Percentiles rank a stretch among this genome's conserved stretches.
phyloP scores from a whole-genome alignment of 2,888 invertebrate species.

The Synergus itoensis region DNA sequence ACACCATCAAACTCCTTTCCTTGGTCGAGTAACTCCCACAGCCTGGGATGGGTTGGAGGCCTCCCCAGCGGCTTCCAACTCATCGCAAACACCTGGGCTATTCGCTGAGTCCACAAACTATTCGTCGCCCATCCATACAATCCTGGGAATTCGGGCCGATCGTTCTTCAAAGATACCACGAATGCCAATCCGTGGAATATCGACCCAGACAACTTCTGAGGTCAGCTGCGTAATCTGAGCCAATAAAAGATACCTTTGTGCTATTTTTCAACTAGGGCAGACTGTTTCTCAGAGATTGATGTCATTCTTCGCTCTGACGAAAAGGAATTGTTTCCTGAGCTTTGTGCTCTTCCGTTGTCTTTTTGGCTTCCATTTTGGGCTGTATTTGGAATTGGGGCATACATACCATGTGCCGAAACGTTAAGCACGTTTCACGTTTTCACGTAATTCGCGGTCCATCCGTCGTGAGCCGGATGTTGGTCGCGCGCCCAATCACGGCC shows the following conservation, averaged over 20 bases:
- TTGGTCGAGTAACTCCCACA: conserved; percentile 28
- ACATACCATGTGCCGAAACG: too few relatives aligned
- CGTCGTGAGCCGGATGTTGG: too few relatives aligned
- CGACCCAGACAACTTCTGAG: conserved; percentile 4
- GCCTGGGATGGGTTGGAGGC: not conserved
- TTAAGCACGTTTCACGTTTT: too few relatives aligned
- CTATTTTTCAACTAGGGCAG: not conserved
- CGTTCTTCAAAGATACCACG: conserved; percentile 55
- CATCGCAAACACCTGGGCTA: conserved; percentile 55
- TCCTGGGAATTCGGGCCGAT: conserved; percentile 54
- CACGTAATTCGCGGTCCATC: too few relatives aligned
- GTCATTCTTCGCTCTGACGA: not conserved
- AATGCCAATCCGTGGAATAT: conserved; percentile 50
- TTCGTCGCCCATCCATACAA: conserved; percentile 54
- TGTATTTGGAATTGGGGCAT: too few relatives aligned
- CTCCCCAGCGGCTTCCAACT: conserved; percentile 14
- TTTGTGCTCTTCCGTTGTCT: too few relatives aligned
- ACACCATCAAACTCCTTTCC: conserved; percentile 21
- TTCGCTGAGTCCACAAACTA: conserved; percentile 66
- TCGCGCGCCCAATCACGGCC: conserved; percentile 33
- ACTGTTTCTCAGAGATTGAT: too few relatives aligned
- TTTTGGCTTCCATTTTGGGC: conserved; percentile 23
- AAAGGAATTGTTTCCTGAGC: not conserved
- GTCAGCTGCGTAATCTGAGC: not conserved
- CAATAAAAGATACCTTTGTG: not conserved